These are phyloP conservation scores for Cyrtodaria siliqua DNA, from an alignment of 2,888 invertebrate genomes.

Conservation along the genomic window DNA sequence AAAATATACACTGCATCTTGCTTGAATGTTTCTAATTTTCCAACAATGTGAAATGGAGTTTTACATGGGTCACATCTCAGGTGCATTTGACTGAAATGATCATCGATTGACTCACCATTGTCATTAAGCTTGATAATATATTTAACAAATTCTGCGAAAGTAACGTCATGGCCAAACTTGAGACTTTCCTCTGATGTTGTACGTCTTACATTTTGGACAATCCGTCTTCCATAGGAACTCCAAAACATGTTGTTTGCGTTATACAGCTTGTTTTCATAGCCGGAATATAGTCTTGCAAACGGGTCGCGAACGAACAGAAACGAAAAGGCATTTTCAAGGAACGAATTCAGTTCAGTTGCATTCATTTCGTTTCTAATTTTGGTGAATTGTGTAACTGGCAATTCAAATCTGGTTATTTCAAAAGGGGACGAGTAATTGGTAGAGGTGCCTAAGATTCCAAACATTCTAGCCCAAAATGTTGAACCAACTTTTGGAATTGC, in stretches of 20 bases:
- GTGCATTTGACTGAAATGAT: slow-evolving; percentile 69
- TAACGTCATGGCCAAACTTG: slow-evolving; percentile 72
- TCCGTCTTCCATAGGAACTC: slow-evolving; percentile 57
- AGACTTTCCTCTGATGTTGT: slow-evolving; percentile 36
- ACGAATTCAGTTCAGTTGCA: neutral
- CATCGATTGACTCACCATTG: slow-evolving; percentile 41
- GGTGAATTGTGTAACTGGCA: neutral
- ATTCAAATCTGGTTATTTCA: slow-evolving; percentile 10
- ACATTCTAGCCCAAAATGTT: slow-evolving; percentile 51
- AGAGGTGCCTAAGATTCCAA: slow-evolving; percentile 27
- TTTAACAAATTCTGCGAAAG: slow-evolving; percentile 71
- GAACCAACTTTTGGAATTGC: slow-evolving; percentile 58
- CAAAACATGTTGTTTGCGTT: slow-evolving; percentile 70
- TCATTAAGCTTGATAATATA: slow-evolving; percentile 58
- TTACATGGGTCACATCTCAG: slow-evolving; percentile 68
- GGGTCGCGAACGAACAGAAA: slow-evolving; percentile 77
- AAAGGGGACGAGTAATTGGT: slow-evolving; percentile 32
- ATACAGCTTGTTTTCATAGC: slow-evolving; percentile 75
- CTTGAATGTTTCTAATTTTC: slow-evolving; percentile 70
- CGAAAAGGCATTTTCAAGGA: slow-evolving; percentile 31
- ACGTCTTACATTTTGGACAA: slow-evolving; percentile 35
- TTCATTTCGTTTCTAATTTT: neutral
- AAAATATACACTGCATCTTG: slow-evolving; percentile 63
- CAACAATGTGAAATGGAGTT: slow-evolving; percentile 66
- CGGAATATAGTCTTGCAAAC: slow-evolving; percentile 70